phyloP scores from a whole-genome alignment of 2,113 vertebrate species.

The Aphyosemion australe region DNA sequence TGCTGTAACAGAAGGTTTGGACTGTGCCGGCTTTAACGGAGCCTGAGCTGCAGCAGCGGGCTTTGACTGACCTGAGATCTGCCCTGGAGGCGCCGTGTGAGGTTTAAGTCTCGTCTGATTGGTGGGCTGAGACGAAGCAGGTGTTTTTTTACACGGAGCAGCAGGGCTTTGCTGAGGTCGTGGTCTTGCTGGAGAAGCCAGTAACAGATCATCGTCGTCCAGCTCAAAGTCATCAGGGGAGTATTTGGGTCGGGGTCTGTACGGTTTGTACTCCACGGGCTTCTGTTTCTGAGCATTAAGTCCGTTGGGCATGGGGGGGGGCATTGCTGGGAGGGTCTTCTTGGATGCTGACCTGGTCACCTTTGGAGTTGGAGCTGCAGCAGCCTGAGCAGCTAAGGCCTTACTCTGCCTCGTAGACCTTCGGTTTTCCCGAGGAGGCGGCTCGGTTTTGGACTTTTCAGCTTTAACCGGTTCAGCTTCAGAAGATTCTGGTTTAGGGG shows the following conservation, averaged over 20 bases:
- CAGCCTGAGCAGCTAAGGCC: constrained; percentile 38
- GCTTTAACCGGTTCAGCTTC: constrained; percentile 31
- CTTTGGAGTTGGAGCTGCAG: constrained; percentile 50
- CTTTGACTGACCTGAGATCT: constrained; percentile 54
- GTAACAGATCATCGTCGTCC: constrained; percentile 76
- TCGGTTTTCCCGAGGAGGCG: constrained; percentile 32
- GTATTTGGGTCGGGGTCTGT: constrained; percentile 80
- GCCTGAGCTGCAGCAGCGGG: constrained; percentile 8
- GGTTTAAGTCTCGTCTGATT: constrained; percentile 42
- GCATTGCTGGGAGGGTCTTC: constrained; percentile 69
- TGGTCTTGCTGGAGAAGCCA: constrained; percentile 25
- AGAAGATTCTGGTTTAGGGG: constrained; percentile 7
- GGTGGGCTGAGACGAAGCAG: constrained; percentile 26
- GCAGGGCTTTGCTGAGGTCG: constrained; percentile 13
- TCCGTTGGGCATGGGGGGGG: constrained; percentile 82
- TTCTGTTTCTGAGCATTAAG: constrained; percentile 68
- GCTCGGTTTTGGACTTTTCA: constrained; percentile 22
- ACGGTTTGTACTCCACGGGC: constrained; percentile 78
- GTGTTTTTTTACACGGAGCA: constrained; percentile 28
- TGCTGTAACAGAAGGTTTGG: constrained; percentile 19
- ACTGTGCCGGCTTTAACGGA: constrained; percentile 35
- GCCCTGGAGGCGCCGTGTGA: constrained; percentile 32
- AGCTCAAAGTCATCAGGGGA: constrained; percentile 81
- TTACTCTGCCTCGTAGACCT: constrained; percentile 60
- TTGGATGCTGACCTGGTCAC: constrained; percentile 58